Percentiles rank a stretch among this genome's conserved stretches.
phyloP scores from a whole-genome alignment of 2,888 invertebrate genomes.

The Cacoxenus indagator region DNA sequence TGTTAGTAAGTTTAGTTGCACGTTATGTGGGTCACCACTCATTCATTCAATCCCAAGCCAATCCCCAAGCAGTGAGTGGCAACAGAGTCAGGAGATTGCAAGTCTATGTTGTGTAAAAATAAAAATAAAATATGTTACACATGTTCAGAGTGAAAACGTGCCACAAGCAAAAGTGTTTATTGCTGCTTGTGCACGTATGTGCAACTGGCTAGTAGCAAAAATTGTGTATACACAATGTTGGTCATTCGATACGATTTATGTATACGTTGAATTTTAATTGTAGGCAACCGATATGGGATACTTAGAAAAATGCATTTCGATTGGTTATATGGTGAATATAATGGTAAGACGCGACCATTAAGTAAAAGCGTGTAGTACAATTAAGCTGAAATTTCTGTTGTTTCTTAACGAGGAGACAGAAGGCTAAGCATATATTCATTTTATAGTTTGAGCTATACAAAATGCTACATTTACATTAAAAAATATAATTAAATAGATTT shows the following conservation, averaged over 20 bases:
- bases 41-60: neutral
- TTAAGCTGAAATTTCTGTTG: too few species aligned
- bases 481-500: too few species aligned
- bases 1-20: constrained; percentile 54
- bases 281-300: too few species aligned
- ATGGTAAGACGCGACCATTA: too few species aligned
- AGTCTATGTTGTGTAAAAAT: constrained; percentile 1
- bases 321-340: too few species aligned
- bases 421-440: neutral
- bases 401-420: neutral
- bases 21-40: constrained; percentile 27
- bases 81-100: too few species aligned
- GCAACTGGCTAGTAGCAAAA: too few species aligned
- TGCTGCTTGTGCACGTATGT: neutral
- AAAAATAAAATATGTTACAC: constrained; percentile 14
- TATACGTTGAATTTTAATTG: too few species aligned
- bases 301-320: too few species aligned
- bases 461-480: neutral
- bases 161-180: neutral
- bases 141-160: constrained; percentile 8
- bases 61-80: neutral
- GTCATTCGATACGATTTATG: neutral
- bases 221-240: neutral
- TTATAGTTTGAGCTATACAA: neutral
- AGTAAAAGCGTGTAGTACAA: too few species aligned